phyloP scores from a whole-genome alignment of 2,888 invertebrate genomes.

The Ommatoiulus sabulosus region DNA sequence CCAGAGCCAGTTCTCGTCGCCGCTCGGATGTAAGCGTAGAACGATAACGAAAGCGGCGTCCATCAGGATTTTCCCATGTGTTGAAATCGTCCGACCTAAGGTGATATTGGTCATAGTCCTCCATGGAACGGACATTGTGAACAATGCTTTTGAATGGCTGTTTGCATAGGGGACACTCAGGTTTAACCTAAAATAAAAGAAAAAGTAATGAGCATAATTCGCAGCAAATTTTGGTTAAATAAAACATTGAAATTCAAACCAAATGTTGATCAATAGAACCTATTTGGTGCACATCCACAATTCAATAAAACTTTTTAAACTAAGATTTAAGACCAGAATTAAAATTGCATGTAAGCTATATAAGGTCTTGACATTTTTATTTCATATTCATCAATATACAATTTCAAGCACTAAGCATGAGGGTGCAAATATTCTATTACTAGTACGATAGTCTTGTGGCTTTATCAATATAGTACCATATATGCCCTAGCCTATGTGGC shows the following conservation, averaged over 20 bases:
- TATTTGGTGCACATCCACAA: no score
- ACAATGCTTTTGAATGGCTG: slow-evolving; percentile 91
- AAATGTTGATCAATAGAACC: no score
- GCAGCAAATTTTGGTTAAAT: no score
- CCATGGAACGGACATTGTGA: slow-evolving; percentile 88
- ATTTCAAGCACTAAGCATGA: no score
- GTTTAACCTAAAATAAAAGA: slow-evolving; percentile 78
- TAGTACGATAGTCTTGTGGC: no score
- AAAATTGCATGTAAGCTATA: background rate
- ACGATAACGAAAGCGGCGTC: slow-evolving; percentile 66
- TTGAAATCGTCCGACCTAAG: slow-evolving; percentile 63
- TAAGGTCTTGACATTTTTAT: background rate
- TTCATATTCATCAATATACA: no score
- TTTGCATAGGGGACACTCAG: slow-evolving; percentile 95
- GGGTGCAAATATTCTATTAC: no score
- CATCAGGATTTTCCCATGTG: slow-evolving; percentile 61
- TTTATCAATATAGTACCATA: no score
- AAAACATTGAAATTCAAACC: no score
- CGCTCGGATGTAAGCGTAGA: slow-evolving; percentile 66
- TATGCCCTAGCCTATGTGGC: no score
- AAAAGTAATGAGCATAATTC: background rate
- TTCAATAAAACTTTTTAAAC: no score
- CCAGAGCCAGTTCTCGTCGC: slow-evolving; percentile 59
- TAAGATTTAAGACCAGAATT: no score
- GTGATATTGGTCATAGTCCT: slow-evolving; percentile 87